Base-by-base conservation (phyloP, 2,113 vertebrate species). In the Setophaga kirtlandii region DNA sequence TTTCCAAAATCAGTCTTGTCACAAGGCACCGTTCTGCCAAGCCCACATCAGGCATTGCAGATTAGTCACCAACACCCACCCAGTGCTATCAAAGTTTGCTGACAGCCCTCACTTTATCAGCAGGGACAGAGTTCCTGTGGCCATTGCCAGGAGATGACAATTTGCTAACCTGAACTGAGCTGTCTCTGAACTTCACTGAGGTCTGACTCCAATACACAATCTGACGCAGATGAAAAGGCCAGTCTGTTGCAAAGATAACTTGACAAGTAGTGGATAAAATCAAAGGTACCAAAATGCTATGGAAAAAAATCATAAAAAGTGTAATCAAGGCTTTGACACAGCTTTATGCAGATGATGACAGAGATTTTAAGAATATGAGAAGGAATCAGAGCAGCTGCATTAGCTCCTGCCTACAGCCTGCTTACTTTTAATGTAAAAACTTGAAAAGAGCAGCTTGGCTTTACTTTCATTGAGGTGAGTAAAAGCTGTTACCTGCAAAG, bases 81-180 rank as follows among this genome's bases (percentile, higher is more conserved):
- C 70, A 67, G 15, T 1, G 30, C 77, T 89, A 89, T 84, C 83
- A 44, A 68, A 84, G 73, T 87, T 88, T 93, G 76, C 69, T 68
- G 83, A 50, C 56, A 87, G 88, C 53, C 69, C 73, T 84, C 74
- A 18, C 62, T 80, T 96, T 97, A 97, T 97, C 96, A 95, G 83
- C 83, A 75, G 53, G 73, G 77, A 93, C 95, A 96, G 93, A 92
- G 83, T 93, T 96, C 96, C 95, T 96, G 93, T 89, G 68, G 67
- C 53, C 86, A 84, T 42, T 92, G 90, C 88, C 95, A 96, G 73
- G 60, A 92, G 80, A 91, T 84, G 96, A 90, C 83, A 88, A 49
- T 92, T 96, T 73, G 75, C 69, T 75, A 78, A 93, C 84, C 65
- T 76, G 60, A 81, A 62, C 47, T 28, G 53, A 93, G 73, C 41